Base-by-base conservation (phyloP, 92 coral and sea anemone genomes). In the Nematostella vectensis region DNA sequence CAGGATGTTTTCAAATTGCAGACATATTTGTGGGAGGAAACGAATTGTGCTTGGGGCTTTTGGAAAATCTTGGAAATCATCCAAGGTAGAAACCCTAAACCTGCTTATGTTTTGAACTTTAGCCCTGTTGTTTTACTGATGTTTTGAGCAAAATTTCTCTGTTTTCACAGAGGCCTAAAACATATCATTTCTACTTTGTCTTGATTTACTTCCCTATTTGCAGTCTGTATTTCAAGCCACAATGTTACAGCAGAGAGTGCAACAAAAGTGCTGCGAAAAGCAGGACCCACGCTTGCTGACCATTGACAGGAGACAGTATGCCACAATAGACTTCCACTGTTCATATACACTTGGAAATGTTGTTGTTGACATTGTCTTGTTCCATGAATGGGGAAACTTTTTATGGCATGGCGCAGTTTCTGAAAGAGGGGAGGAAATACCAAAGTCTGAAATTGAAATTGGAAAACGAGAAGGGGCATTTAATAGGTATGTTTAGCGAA, bases 381-480 rank as follows among this genome's bases (percentile, higher is more conserved):
- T 79, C 58, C 55, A 79, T 52, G 57, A 67, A 6, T 56, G 86
- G 54, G 47, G 62, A 40, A 48, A 47, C 13, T 79, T 65, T 38
- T 50, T 72, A 20, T 79, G 86, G 86, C 86, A 72, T 50, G 86
- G 86, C 2, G 47, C 86, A 1, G 66, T 62, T 0, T 42, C 72
- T 13, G 72, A 66, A 18, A 64, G 50, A 16, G 57, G 52, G 23
- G 25, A 61, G 26, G 25, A 38, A 15, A 25, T 1, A 21, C 18
- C 27, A 22, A 9, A 12, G 47, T 23, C 39, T 3, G 66, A 55
- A 22, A 16, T 24, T 49, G 55, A 30, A 3, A 25, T 44, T 27
- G 23, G 50, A 0, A 50, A 72, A 54, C 36, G 52, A 12, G 62
- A 71, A 36, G 71, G 52, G 43, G 80, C 76, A 11, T 57, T 25